phyloP scores from a whole-genome alignment of 2,113 vertebrate genomes.

The Procavia capensis region DNA sequence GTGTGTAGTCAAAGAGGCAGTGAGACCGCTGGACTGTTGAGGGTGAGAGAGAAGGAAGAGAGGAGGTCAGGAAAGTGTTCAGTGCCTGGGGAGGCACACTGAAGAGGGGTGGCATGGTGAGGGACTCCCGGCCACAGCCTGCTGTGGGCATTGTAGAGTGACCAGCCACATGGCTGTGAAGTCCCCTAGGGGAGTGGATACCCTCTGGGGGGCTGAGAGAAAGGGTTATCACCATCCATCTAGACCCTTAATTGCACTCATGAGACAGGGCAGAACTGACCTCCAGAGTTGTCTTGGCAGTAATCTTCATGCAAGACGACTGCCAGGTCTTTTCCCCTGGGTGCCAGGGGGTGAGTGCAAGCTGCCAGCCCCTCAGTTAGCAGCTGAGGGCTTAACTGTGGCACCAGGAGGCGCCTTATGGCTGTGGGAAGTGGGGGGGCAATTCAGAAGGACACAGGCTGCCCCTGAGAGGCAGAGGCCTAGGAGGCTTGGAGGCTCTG shows the following conservation, averaged over 20 bases:
- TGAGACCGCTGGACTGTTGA: background rate
- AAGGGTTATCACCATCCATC: background rate
- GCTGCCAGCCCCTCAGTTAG: background rate
- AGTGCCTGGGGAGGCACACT: background rate
- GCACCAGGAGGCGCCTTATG: background rate
- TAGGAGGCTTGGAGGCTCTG: background rate
- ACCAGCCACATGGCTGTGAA: background rate
- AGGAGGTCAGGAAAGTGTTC: background rate
- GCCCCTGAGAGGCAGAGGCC: background rate
- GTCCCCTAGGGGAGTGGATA: background rate
- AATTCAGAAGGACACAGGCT: background rate
- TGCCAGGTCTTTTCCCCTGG: background rate
- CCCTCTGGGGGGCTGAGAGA: background rate
- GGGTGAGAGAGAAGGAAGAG: background rate
- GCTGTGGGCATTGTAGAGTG: accelerated
- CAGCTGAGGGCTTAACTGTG: background rate
- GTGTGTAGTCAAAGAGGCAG: too few relatives aligned
- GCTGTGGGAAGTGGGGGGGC: background rate
- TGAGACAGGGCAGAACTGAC: background rate
- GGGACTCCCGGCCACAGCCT: background rate
- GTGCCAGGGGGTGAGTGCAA: background rate
- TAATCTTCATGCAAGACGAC: background rate
- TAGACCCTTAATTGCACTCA: background rate
- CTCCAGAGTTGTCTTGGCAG: background rate
- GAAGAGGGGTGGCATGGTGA: background rate